These are phyloP conservation scores for Nomada hirtipes DNA, from an alignment of 2,888 invertebrate species.

Conservation along the genomic window DNA sequence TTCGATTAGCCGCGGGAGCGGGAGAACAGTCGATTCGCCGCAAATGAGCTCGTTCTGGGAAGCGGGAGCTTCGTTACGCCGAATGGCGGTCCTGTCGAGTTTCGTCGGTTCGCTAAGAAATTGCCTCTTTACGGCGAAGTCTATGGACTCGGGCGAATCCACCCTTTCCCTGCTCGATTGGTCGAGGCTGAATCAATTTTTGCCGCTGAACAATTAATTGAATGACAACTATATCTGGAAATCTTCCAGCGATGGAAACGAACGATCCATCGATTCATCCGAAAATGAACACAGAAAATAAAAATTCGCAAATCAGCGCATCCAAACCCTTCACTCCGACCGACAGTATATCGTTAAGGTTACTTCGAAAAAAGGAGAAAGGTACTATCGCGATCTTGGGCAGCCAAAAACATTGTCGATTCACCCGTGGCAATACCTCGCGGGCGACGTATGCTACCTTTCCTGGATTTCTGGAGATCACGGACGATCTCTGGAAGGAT, in stretches of 20 bases:
- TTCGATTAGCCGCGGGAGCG: conserved; percentile 62
- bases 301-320: too few relatives aligned
- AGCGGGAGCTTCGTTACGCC: conserved; percentile 37
- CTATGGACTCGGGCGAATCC: neutral
- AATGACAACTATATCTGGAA: too few relatives aligned
- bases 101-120: conserved; percentile 15
- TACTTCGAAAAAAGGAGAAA: neutral
- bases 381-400: neutral
- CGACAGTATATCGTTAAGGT: too few relatives aligned
- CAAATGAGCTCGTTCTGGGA: conserved; percentile 63
- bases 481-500: conserved; percentile 39
- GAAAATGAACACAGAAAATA: too few relatives aligned
- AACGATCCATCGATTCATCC: too few relatives aligned
- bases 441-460: too few relatives aligned
- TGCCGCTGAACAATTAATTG: too few relatives aligned
- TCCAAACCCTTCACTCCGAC: too few relatives aligned
- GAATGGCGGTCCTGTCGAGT: conserved; percentile 16
- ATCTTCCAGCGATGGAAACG: too few relatives aligned
- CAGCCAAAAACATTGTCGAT: too few relatives aligned
- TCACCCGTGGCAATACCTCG: too few relatives aligned
- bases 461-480: conserved; percentile 4
- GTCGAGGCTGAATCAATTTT: too few relatives aligned
- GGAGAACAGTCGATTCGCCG: conserved; percentile 45
- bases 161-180: neutral
- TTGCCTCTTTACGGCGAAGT: neutral